phyloP scores from a whole-genome alignment of 2,888 invertebrate species.

The Autographa gamma region DNA sequence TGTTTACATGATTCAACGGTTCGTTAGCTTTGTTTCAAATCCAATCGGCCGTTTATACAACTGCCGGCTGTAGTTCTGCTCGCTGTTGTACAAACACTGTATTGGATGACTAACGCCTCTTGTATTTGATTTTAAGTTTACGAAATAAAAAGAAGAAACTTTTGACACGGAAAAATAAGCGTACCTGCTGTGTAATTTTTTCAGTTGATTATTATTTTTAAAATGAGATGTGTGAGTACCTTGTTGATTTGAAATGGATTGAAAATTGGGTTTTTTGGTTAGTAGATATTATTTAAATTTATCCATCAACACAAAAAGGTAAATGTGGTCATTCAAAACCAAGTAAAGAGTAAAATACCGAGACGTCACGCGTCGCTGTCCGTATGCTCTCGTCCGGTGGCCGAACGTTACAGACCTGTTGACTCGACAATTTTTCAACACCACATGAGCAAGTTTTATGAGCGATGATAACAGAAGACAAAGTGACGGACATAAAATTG shows the following conservation, averaged over 20 bases:
- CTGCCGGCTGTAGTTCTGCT: constrained; percentile 53
- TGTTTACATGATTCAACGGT: constrained; percentile 88
- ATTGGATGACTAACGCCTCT: constrained; percentile 26
- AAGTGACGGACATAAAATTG: too few species aligned
- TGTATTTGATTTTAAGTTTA: neutral
- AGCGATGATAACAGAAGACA: neutral
- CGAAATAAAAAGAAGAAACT: neutral
- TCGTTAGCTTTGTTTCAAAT: constrained; percentile 89
- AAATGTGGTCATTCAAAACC: neutral
- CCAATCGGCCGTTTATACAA: constrained; percentile 75
- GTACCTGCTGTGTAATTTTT: too few species aligned
- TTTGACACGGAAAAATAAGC: neutral
- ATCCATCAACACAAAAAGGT: neutral
- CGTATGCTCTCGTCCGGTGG: neutral
- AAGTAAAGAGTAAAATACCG: neutral
- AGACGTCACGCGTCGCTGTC: neutral
- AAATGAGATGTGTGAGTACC: too few species aligned
- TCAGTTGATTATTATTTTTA: too few species aligned
- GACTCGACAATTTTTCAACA: neutral
- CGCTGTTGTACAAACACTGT: constrained; percentile 43
- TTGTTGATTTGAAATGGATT: too few species aligned
- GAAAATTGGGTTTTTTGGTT: neutral
- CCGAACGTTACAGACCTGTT: neutral
- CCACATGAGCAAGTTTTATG: neutral
- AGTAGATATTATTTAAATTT: neutral